Percentiles rank a stretch among this genome's conserved stretches.
phyloP scores from a whole-genome alignment of 2,888 invertebrate genomes.

The Drosophila bunnanda region DNA sequence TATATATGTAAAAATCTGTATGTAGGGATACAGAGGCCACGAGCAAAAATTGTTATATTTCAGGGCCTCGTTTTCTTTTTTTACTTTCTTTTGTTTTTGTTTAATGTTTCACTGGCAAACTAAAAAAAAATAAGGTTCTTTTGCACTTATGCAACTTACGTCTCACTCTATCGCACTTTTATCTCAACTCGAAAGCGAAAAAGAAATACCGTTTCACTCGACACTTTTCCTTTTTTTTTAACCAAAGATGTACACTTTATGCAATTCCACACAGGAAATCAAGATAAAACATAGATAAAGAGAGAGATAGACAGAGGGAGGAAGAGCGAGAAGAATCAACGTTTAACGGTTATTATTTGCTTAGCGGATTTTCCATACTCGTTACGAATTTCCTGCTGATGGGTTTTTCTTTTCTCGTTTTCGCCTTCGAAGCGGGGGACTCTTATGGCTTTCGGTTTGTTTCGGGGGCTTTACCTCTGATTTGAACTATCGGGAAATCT shows the following conservation, averaged over 20 bases:
- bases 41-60: slow-evolving; percentile 7
- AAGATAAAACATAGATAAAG: background rate
- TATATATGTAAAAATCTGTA: slow-evolving; percentile 9
- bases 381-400: background rate
- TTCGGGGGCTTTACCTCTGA: slow-evolving; percentile 61
- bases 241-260: slow-evolving; percentile 4
- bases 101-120: background rate
- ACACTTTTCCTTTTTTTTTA: background rate
- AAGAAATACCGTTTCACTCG: slow-evolving; percentile 30
- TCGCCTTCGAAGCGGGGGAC: background rate
- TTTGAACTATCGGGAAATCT: slow-evolving; percentile 83
- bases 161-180: slow-evolving; percentile 80
- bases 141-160: slow-evolving; percentile 81
- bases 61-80: background rate
- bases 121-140: slow-evolving; percentile 8
- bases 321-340: background rate
- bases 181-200: slow-evolving; percentile 22
- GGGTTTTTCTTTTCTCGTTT: background rate
- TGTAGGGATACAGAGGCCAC: slow-evolving; percentile 19
- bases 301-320: background rate
- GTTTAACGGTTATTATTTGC: slow-evolving; percentile 9
- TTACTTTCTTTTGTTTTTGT: background rate
- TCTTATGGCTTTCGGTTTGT: slow-evolving; percentile 15
- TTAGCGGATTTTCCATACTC: slow-evolving; percentile 8
- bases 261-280: slow-evolving; percentile 1